Conservation (phyloP, 2,113 vertebrate genomes). For the Morone saxatilis region DNA sequence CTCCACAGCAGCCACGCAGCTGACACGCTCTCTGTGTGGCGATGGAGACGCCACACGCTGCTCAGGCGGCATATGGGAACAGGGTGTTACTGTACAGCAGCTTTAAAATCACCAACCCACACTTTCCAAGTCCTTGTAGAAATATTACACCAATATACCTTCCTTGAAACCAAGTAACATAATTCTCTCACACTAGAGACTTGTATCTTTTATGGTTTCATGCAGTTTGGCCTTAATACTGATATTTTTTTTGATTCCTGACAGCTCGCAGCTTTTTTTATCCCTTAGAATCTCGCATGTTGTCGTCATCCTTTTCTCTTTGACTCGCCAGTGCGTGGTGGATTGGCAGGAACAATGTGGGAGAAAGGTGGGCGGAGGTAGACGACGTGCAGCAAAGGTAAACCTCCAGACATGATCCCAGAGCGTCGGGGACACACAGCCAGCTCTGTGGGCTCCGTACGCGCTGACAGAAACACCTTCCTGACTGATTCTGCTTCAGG, state of each 20-base stretch:
- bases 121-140: neutral
- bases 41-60: too few relatives aligned
- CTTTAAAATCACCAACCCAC: neutral
- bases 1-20: too few relatives aligned
- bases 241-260: neutral
- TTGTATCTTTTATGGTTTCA: neutral
- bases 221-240: neutral
- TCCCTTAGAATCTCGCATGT: neutral
- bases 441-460: neutral
- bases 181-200: neutral
- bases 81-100: neutral
- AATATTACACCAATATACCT: neutral
- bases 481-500: slow-evolving; percentile 48
- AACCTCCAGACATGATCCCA: slow-evolving; percentile 38
- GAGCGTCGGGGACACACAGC: neutral
- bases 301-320: slow-evolving; percentile 6
- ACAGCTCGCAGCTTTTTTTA: neutral
- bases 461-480: slow-evolving; percentile 37
- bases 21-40: too few relatives aligned
- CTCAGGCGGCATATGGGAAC: too few relatives aligned
- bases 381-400: slow-evolving; percentile 7
- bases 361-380: neutral
- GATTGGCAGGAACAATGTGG: slow-evolving; percentile 22
- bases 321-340: neutral
- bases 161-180: neutral